Base-by-base conservation (phyloP, 2,888 invertebrate species). In the Ephialtes manifestator region DNA sequence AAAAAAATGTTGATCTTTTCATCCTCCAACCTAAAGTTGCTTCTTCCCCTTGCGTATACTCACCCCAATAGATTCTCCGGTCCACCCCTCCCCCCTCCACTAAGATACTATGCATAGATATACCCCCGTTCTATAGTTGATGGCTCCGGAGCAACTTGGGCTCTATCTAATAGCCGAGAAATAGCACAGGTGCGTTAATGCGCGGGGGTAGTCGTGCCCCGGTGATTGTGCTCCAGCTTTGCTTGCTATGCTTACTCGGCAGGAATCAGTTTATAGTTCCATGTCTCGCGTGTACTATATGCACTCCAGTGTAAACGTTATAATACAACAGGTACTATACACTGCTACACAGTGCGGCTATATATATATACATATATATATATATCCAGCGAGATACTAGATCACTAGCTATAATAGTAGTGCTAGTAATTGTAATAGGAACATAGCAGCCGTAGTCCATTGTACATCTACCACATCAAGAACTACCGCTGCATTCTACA, bases 111-210 rank as follows among this genome's bases (percentile, higher is more conserved):
- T 20, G 24, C 55, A 63, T 28, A 55, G 55, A 11, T 48, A 55
- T 68, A 51, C 20, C 48, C 18, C 48, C 31, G 10, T 39, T 20
- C 18, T 18, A 60, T 63, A 39, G 51, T 75, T 75, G 79, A 83
- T 79, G 75, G 83, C 70, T 79, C 28, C 43, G 20, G 39, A 70
- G 31, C 74, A 77, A 74, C 78, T 74, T 79, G 43, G 31, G 46
- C 70, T 79, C 48, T 79, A 51, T 78, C 70, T 74, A 74, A 83
- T 79, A 78, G 83, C 68, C 74, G 31, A 53, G 67, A 70, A 68
- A 79, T 75, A 72, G 72, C 72, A n/a, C 68, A 60, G 78, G 79
- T 79, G 70, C 74, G 74, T 63, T 74, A 75, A 75, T 70, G 60
- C 20, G 58, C 24, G 53, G 31, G 31, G 24, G 20, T 43, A 39